phyloP scores from a whole-genome alignment of 2,888 invertebrate species.

The Parascotia fuliginaria region DNA sequence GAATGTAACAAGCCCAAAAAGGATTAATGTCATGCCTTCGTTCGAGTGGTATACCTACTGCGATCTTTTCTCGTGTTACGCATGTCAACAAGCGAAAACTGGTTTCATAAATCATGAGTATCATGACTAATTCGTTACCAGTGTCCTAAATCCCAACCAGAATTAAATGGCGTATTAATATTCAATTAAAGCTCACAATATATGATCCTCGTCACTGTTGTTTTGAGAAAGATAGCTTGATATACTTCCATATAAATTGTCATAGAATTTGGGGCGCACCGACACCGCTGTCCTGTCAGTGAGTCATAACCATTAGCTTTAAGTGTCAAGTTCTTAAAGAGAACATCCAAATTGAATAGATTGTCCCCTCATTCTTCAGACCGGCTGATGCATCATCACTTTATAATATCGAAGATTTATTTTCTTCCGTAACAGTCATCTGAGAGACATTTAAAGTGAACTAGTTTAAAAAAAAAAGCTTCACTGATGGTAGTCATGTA shows the following conservation, averaged over 20 bases:
- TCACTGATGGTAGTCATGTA: too few species aligned
- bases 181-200: too few species aligned
- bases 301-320: conserved; percentile 30
- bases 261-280: conserved; percentile 26
- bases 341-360: conserved; percentile 31
- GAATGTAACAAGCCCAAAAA: too few species aligned
- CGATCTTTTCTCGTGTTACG: too few species aligned
- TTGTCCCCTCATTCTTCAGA: conserved; percentile 22
- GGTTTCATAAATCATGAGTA: too few species aligned
- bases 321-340: conserved; percentile 14
- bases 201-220: too few species aligned
- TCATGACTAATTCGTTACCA: too few species aligned
- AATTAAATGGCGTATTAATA: too few species aligned
- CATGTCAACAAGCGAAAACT: too few species aligned
- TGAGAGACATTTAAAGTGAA: neutral
- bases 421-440: conserved; percentile 3
- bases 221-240: conserved; percentile 17
- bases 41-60: too few species aligned
- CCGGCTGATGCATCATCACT: conserved; percentile 30
- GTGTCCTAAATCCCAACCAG: too few species aligned
- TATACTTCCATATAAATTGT: conserved; percentile 25
- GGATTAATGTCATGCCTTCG: too few species aligned
- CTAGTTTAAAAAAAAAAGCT: neutral
- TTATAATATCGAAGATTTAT: conserved; percentile 1
- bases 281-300: conserved; percentile 2